Evolutionary conservation across 1,140 invertebrate species (phyloP).

Genomic region (Drosophila baimaii): DNA sequence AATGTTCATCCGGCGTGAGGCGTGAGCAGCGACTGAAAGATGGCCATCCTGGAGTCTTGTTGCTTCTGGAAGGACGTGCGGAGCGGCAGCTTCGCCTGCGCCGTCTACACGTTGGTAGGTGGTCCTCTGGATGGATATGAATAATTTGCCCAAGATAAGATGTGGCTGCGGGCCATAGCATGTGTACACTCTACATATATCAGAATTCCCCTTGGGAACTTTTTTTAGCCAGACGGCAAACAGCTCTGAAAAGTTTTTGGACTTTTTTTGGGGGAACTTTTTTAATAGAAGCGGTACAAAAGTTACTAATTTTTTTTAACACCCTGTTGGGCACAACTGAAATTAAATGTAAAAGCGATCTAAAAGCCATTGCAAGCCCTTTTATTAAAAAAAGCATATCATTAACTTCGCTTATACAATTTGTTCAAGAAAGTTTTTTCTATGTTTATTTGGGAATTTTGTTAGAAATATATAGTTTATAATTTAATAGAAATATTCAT

Average conservation of each 20-base stretch:
- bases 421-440: too few relatives aligned
- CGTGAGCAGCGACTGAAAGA: conserved; percentile 77
- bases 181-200: conserved; percentile 6
- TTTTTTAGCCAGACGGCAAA: conserved; percentile 8
- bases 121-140: conserved; percentile 79
- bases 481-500: not conserved
- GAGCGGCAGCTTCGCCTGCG: conserved; percentile 91
- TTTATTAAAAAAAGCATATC: not conserved
- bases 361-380: not conserved
- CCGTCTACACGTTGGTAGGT: conserved; percentile 90
- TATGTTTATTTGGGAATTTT: not conserved
- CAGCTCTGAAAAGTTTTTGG: not conserved
- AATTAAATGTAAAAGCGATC: not conserved
- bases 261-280: not conserved
- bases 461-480: too few relatives aligned
- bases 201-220: conserved; percentile 1
- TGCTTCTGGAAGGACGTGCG: conserved; percentile 92
- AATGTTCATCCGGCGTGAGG: conserved; percentile 41
- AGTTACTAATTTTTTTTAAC: not conserved
- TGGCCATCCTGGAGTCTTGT: conserved; percentile 92
- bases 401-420: not conserved
- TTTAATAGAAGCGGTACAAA: conserved; percentile 3
- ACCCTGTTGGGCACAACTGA: not conserved
- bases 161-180: not conserved
- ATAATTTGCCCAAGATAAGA: conserved; percentile 31